Evolutionary conservation across 2,113 vertebrate genomes (phyloP), one percentile per base, ranked within the genome.

Genomic region (Eolophus roseicapilla): DNA sequence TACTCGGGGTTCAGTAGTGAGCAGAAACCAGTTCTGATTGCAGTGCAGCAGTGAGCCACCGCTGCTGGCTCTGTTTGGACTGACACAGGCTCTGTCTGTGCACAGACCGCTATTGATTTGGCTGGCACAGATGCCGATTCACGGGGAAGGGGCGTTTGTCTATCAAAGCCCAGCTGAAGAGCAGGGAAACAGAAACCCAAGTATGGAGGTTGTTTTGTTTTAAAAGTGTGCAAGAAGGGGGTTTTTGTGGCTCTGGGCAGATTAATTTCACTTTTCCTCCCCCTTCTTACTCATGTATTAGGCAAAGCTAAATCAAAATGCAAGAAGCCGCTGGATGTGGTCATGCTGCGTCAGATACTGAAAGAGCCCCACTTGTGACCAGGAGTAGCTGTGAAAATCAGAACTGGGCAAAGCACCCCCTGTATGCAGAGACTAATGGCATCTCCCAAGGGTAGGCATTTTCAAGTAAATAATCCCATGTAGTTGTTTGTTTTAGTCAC

Each of bases 91-190:
- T 69, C 74, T 87, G 69, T 93, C 27, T 55, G 81, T 0, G 5
- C 71, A 93, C 90, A 88, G 62, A 73, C 75, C 1, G 0, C 92
- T n/a, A 82, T 73, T 94, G 90, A 93, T 92, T 6, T 13, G 53
- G 55, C 39, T 0, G 1, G 68, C 83, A 95, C 89, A 89, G 93
- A 70, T 1, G 21, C 64, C 27, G 7, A 92, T 92, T 94, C 83
- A 94, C 1, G 3, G 69, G 53, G 11, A 35, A 49, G 64, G 76
- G 68, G 43, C 11, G 0, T 83, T 75, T 91, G 47, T 92, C 3
- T 89, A n/a, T 46, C 55, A 41, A 92, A 78, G 11, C 37, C 44
- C 90, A 94, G 85, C 71, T 93, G 92, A 90, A 63, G 11, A 63
- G 31, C 90, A 52, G n/a, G 52, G 63, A 60, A 88, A 86, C 76